Percentiles rank a stretch among this genome's conserved stretches.
These are phyloP conservation scores for Oreotrochilus melanogaster DNA, from an alignment of 2,113 vertebrate species.

Conservation along the genomic window DNA sequence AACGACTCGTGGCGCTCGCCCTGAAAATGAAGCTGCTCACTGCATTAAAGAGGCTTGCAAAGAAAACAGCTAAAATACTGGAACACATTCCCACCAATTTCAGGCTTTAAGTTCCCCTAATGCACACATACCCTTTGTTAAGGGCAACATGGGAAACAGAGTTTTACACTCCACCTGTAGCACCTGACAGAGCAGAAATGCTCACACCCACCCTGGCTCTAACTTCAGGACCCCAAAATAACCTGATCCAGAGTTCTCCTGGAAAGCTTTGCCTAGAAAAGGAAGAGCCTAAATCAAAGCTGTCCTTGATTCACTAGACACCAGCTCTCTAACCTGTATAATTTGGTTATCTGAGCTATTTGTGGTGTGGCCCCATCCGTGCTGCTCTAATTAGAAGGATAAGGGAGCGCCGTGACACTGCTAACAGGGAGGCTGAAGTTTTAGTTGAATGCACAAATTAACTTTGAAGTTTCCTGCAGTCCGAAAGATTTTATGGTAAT, in stretches of 20 bases:
- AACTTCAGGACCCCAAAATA: not conserved
- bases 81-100: not conserved
- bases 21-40: not conserved
- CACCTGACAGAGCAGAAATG: not conserved
- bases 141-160: not conserved
- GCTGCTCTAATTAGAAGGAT: slow-evolving; percentile 63
- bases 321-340: not conserved
- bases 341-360: slow-evolving; percentile 1
- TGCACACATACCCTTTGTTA: not conserved
- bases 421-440: slow-evolving; percentile 59
- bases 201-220: not conserved
- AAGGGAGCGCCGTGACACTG: slow-evolving; percentile 42
- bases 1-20: not conserved
- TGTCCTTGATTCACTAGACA: not conserved
- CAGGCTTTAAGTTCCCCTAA: not conserved
- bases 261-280: not conserved
- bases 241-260: not conserved
- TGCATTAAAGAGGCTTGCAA: not conserved
- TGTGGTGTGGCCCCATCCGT: not conserved
- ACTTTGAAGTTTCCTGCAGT: slow-evolving; percentile 76
- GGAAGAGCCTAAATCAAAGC: not conserved
- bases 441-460: slow-evolving; percentile 76
- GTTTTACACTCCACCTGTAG: not conserved
- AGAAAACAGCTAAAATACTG: not conserved
- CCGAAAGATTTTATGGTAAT: slow-evolving; percentile 80